Percentiles rank a stretch among this genome's conserved stretches.
Evolutionary conservation across 2,113 vertebrate species (phyloP).

Genomic region (Pica pica): DNA sequence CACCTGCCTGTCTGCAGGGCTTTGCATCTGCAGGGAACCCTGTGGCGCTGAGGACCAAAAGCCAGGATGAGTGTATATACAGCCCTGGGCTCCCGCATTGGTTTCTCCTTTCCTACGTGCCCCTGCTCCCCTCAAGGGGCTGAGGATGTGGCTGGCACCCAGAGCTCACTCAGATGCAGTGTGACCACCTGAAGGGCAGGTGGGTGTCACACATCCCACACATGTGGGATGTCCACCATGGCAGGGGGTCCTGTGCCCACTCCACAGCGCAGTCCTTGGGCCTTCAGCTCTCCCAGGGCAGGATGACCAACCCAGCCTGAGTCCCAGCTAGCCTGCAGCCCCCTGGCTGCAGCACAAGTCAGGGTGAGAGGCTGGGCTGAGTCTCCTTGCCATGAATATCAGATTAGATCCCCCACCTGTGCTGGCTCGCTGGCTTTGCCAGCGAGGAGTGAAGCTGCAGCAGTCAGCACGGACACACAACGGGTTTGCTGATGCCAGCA

Average conservation of each 20-base stretch:
- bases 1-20: background rate
- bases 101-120: rapidly evolving
- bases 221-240: background rate
- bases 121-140: background rate
- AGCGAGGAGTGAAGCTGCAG: background rate
- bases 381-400: background rate
- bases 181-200: background rate
- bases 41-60: background rate
- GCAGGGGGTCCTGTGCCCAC: background rate
- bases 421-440: background rate
- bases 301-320: background rate
- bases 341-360: background rate
- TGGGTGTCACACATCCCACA: background rate
- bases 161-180: rapidly evolving
- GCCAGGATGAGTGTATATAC: background rate
- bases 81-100: background rate
- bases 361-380: background rate
- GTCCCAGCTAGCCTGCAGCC: background rate
- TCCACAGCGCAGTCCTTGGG: rapidly evolving
- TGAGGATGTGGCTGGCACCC: rapidly evolving
- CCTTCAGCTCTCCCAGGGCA: background rate
- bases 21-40: background rate
- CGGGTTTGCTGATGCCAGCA: constrained; percentile 27
- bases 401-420: background rate
- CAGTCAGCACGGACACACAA: constrained; percentile 1